Percentiles rank a stretch among this genome's conserved stretches.
Evolutionary conservation across 2,797 vertebrate species (phyloP).

Genomic region (Sarcoramphus papa): DNA sequence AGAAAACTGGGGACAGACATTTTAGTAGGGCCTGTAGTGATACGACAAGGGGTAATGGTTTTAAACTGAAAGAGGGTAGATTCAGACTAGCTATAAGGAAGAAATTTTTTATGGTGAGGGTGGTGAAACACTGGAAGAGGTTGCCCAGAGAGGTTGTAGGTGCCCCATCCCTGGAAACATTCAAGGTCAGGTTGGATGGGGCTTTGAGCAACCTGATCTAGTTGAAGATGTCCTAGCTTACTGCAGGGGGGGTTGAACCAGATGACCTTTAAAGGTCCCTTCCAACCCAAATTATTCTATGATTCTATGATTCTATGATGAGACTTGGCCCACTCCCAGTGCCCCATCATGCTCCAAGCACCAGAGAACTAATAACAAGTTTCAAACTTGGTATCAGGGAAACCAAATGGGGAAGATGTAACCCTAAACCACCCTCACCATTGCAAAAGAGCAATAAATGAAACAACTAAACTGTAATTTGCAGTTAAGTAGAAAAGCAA

Average conservation of each 20-base stretch:
- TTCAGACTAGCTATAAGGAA: no score
- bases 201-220: background rate
- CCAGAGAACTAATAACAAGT: background rate
- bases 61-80: no score
- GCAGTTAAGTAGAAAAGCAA: background rate
- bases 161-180: background rate
- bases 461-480: background rate
- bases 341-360: background rate
- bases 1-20: no score
- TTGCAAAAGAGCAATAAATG: background rate
- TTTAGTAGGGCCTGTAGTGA: no score
- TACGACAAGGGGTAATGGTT: no score
- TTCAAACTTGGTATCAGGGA: background rate
- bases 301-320: background rate
- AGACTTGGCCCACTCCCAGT: no score
- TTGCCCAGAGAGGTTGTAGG: background rate
- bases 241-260: accelerated
- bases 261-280: background rate
- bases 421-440: background rate
- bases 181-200: accelerated
- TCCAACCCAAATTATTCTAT: background rate
- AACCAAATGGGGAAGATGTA: background rate
- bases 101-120: no score
- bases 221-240: background rate
- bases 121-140: background rate